Evolutionary conservation across 2,888 invertebrate genomes (phyloP), one percentile per base, ranked within the genome.

Genomic region (Ochropacha duplaris): DNA sequence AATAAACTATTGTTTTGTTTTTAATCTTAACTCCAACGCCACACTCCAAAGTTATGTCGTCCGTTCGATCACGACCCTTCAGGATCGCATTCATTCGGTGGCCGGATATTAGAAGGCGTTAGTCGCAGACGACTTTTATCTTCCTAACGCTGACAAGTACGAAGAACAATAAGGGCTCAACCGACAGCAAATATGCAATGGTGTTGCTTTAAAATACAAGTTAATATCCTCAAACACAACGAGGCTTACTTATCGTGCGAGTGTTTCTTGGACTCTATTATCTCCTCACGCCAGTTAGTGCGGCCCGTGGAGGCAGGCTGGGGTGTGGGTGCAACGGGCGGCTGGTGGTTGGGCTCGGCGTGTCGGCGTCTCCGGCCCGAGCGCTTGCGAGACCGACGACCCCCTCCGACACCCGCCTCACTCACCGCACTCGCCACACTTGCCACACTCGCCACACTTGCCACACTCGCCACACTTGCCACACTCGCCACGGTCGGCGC

Each of bases 281-380:
- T 93, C 71, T 93, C 93, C 49, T 92, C 93, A 16, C 93, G 81
- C 93, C 93, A 93, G 71, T 88, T 93, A 50, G 87, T 78, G 6
- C 86, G 78, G 1, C 86, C 77, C 64, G 67, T 39, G 73, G 68
- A 5, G 61, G 64, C 55, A 69, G 75, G 55, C 49, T 58, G 70
- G 59, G 16, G 78, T 66, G 52, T 74, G 69, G 16, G 79, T 65
- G 34, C 68, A 65, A 34, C 68, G 66, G 49, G 73, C 57, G 55
- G 75, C 65, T 50, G 72, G 67, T 56, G 57, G 31, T 57, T 65
- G 19, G 52, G 67, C 61, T 71, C 84, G 54, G 69, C 58, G 54
- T 69, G 81, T 31, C 69, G 72, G 44, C 66, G 78, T 26, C 74
- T 76, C 11, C 68, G 68, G 0, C 73, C 73, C n/a, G 73, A 69